Evolutionary conservation across 2,113 vertebrate genomes (phyloP), one percentile per base, ranked within the genome.

Genomic region (Bos javanicus): DNA sequence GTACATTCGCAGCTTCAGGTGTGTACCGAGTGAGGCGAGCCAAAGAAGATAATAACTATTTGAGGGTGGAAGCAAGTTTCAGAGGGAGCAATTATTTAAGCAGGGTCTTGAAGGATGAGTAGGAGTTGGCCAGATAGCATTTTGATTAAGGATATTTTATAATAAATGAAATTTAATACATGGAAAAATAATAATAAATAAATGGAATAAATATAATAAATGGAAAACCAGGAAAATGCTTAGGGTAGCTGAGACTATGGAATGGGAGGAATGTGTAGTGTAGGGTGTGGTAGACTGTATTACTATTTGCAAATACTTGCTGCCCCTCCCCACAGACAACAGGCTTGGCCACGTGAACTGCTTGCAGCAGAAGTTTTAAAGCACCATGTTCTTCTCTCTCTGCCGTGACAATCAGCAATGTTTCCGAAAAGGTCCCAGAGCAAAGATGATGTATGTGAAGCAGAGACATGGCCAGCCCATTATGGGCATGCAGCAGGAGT

Each of bases 191-290:
- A 71, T 36, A 71, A 74, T 74, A 26, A 74, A 74, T 76, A 43
- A 71, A 71, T 23, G 64, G 19, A 71, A 71, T 71, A 36, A 74
- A 74, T 36, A 86, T 94, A 91, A 59, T 89, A 91, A 85, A 83
- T 57, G 33, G 48, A 94, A 97, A 87, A 78, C 57, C 57, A 96
- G 52, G 11, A 91, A 97, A 90, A 91, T 74, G 89, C 91, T 83
- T 84, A 88, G 57, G 60, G 64, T 87, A 89, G 93, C 57, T 84
- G 52, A 59, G 89, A 84, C 78, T 50, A n/a, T 6, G 89, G 93
- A 96, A 97, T 50, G 91, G 95, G 87, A 48, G 82, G 93, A 98
- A 96, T 92, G 96, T 64, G 36, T 33, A 94, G 62, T 59, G 30
- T n/a, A 97, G 95, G 95, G 96, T 95, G 96, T 93, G 91, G 95